These are phyloP conservation scores for Acanthornis magna DNA, from an alignment of 2,797 vertebrate species.

Conservation along the genomic window DNA sequence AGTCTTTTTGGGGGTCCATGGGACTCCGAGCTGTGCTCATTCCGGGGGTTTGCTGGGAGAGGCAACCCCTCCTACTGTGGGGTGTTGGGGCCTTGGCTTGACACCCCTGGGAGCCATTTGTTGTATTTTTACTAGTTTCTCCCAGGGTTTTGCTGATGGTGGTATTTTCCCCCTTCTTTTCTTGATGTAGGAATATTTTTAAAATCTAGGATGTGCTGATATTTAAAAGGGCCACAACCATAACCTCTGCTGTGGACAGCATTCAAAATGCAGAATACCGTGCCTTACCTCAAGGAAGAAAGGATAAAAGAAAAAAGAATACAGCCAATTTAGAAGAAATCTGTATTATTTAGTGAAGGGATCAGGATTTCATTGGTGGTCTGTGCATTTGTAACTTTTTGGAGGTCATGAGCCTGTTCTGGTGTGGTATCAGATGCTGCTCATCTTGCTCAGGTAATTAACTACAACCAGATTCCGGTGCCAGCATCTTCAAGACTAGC, in stretches of 20 bases:
- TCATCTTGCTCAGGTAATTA: background rate
- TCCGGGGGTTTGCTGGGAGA: background rate
- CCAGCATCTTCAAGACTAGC: background rate
- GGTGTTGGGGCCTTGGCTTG: background rate
- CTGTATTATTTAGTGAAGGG: background rate
- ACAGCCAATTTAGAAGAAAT: background rate
- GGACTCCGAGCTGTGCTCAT: background rate
- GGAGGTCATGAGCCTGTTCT: background rate
- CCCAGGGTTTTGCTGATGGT: background rate
- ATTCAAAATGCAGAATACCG: background rate
- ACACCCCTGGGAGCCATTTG: background rate
- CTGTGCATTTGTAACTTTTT: background rate
- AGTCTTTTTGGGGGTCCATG: rapidly evolving
- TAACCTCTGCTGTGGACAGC: constrained; percentile 4
- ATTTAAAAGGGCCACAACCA: background rate
- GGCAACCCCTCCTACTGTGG: background rate
- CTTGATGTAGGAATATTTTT: background rate
- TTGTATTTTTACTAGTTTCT: background rate
- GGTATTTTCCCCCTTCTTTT: background rate
- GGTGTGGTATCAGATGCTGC: background rate
- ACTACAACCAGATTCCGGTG: background rate
- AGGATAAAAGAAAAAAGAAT: background rate
- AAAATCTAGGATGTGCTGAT: background rate
- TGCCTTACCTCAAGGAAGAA: background rate
- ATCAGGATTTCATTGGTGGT: background rate